Evolutionary conservation across 2,888 invertebrate species (phyloP).

Genomic region (Mythimna loreyi): DNA sequence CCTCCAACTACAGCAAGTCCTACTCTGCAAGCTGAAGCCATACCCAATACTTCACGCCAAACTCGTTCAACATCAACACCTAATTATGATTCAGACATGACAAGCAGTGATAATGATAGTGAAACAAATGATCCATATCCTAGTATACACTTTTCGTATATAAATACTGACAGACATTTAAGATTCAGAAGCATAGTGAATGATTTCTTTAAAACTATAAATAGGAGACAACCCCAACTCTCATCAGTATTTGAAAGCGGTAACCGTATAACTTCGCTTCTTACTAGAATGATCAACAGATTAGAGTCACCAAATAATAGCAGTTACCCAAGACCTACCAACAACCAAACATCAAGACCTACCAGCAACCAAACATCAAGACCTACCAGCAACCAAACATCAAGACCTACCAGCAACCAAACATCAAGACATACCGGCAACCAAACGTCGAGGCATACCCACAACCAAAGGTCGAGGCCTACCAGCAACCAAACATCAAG

Average conservation of each 20-base stretch:
- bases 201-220: not conserved
- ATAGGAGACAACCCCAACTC: rapidly evolving
- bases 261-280: not conserved
- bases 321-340: not conserved
- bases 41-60: not conserved
- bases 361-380: too few relatives aligned
- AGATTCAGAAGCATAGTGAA: constrained; percentile 1
- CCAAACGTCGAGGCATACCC: too few relatives aligned
- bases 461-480: too few relatives aligned
- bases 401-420: too few relatives aligned
- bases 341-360: not conserved
- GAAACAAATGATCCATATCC: not conserved
- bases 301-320: not conserved
- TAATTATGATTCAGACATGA: not conserved
- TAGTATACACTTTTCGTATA: not conserved
- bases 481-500: too few relatives aligned
- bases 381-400: too few relatives aligned
- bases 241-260: not conserved
- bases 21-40: not conserved
- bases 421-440: too few relatives aligned
- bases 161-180: not conserved
- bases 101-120: not conserved
- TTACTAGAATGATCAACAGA: rapidly evolving
- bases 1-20: not conserved
- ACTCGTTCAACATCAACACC: not conserved